Evolutionary conservation across 1,140 invertebrate species (phyloP).

Genomic region (Plectrocnemia conspersa): DNA sequence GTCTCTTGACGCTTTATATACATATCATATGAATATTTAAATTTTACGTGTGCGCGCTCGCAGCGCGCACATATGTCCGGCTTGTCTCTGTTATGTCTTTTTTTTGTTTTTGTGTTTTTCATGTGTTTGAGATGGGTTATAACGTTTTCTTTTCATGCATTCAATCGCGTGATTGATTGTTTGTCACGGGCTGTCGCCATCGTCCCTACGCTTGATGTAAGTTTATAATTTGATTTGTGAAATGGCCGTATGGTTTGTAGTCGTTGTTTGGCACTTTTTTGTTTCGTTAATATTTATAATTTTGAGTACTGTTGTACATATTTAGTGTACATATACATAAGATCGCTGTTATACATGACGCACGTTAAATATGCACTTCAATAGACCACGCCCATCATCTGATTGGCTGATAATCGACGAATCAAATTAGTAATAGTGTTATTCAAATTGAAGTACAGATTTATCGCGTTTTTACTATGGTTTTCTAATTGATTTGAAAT

Average conservation of each 20-base stretch:
- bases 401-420: no score
- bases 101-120: conserved; percentile 18
- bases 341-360: no score
- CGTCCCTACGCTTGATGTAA: conserved; percentile 50
- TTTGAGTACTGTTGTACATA: neutral
- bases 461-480: no score
- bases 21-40: no score
- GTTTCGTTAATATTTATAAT: conserved; percentile 8
- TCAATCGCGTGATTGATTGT: conserved; percentile 38
- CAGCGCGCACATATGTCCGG: no score
- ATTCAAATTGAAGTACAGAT: no score
- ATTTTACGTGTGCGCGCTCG: no score
- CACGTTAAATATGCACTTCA: no score
- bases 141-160: conserved; percentile 37
- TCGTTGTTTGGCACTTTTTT: conserved; percentile 11
- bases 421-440: no score
- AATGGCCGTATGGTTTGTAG: conserved; percentile 26
- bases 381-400: no score
- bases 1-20: no score
- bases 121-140: conserved; percentile 32
- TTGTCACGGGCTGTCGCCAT: conserved; percentile 46
- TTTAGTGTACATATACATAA: conserved; percentile 5
- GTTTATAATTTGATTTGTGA: conserved; percentile 41
- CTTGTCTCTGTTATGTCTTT: conserved; percentile 14
- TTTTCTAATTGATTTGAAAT: no score